Conservation (phyloP, 2,888 invertebrate genomes). For the Heteropelma amictum region DNA sequence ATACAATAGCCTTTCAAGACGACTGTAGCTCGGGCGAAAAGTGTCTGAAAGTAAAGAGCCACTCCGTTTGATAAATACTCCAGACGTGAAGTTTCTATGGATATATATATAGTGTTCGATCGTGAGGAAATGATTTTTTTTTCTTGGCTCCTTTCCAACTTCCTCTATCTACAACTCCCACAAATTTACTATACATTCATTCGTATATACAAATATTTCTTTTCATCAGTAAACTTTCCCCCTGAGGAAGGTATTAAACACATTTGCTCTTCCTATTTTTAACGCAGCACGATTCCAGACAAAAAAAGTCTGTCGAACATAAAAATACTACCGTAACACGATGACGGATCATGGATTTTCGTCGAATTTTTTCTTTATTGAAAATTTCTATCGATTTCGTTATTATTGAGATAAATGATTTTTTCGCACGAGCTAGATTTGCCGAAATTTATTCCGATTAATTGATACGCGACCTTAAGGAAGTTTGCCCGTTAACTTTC, state of each 20-base stretch:
- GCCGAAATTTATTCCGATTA: neutral
- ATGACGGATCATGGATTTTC: too few species aligned
- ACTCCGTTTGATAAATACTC: constrained; percentile 46
- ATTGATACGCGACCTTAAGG: neutral
- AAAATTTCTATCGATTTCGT: neutral
- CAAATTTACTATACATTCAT: neutral
- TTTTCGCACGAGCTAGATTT: neutral
- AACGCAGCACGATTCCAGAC: too few species aligned
- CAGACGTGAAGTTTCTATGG: constrained; percentile 41
- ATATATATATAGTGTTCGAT: constrained; percentile 7
- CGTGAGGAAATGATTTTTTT: constrained; percentile 7
- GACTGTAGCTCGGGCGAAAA: constrained; percentile 7
- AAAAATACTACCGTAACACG: too few species aligned
- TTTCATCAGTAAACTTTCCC: too few species aligned
- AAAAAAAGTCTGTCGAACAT: too few species aligned
- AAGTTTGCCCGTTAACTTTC: neutral
- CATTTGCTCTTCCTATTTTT: too few species aligned
- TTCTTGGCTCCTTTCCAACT: constrained; percentile 4
- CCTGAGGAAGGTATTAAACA: too few species aligned
- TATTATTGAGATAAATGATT: neutral
- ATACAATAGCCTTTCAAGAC: neutral
- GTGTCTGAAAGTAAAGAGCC: constrained; percentile 32
- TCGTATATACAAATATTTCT: too few species aligned
- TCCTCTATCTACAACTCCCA: neutral
- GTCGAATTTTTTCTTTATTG: too few species aligned